Percentiles rank a stretch among this genome's conserved stretches.
Conservation (phyloP, 2,797 vertebrate species). For the Philypnodon macrostomus region DNA sequence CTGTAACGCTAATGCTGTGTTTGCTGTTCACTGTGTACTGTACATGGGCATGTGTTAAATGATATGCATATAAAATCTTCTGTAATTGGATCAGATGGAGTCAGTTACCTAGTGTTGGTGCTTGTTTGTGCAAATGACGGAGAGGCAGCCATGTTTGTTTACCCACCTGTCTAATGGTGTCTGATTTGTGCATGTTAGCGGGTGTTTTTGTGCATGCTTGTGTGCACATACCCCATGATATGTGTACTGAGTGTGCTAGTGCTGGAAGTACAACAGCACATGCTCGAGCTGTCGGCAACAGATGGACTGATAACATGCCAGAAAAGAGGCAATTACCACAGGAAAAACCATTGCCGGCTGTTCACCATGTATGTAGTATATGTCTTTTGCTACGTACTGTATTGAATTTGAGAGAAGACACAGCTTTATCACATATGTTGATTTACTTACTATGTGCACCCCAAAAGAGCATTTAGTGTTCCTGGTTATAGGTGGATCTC, state of each 20-base stretch:
- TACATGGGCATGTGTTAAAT: not conserved
- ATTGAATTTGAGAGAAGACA: slow-evolving; percentile 11
- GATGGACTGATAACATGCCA: slow-evolving; percentile 58
- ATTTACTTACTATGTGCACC: too few species aligned
- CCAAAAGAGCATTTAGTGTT: too few species aligned
- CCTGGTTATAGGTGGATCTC: too few species aligned
- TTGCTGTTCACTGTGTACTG: not conserved
- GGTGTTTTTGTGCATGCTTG: slow-evolving; percentile 11
- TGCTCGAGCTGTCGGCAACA: slow-evolving; percentile 55
- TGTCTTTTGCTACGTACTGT: too few species aligned
- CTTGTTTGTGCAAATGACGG: slow-evolving; percentile 27
- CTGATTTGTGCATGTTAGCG: slow-evolving; percentile 23
- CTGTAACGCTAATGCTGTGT: not conserved
- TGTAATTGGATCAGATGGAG: slow-evolving; percentile 13
- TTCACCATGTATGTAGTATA: slow-evolving; percentile 26
- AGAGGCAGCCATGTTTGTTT: slow-evolving; percentile 25
- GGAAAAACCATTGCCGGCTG: slow-evolving; percentile 51
- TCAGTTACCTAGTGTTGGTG: too few species aligned
- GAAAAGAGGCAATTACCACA: slow-evolving; percentile 59
- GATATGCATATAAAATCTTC: not conserved
- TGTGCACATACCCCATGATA: slow-evolving; percentile 10
- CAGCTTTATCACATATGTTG: slow-evolving; percentile 13
- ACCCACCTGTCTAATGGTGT: slow-evolving; percentile 23
- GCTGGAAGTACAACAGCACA: slow-evolving; percentile 49
- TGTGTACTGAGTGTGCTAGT: slow-evolving; percentile 32